Evolutionary conservation across 2,797 vertebrate species (phyloP).

Genomic region (Protosalanx chinensis): DNA sequence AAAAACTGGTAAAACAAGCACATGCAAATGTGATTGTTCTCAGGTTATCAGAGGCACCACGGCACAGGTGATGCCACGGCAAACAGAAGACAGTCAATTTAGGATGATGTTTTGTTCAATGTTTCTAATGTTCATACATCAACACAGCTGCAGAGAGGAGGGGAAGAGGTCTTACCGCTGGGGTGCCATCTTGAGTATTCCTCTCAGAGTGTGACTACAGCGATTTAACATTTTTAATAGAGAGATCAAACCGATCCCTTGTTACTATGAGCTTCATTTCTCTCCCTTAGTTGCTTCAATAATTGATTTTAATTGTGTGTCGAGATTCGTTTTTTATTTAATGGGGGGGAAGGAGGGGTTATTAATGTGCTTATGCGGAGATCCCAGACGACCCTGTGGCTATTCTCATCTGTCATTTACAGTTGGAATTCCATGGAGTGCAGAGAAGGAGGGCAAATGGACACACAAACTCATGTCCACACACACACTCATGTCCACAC

Average conservation of each 20-base stretch:
- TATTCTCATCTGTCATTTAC: slow-evolving; percentile 28
- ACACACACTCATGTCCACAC: not conserved
- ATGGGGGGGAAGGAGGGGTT: slow-evolving; percentile 27
- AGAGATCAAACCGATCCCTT: slow-evolving; percentile 28
- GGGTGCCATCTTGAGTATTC: slow-evolving; percentile 22
- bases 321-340: slow-evolving; percentile 49
- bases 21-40: too few species aligned
- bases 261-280: slow-evolving; percentile 2
- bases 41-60: too few species aligned
- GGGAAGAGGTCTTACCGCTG: slow-evolving; percentile 18
- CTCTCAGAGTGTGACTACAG: slow-evolving; percentile 15
- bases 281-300: slow-evolving; percentile 29
- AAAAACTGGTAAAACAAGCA: too few species aligned
- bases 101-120: not conserved
- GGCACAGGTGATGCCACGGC: too few species aligned
- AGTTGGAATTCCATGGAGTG: not conserved
- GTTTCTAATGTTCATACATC: slow-evolving; percentile 28
- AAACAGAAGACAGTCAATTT: too few species aligned
- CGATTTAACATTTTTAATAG: slow-evolving; percentile 31
- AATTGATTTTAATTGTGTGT: slow-evolving; percentile 55
- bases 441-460: not conserved
- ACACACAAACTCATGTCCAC: not conserved
- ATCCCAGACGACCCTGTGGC: slow-evolving; percentile 20
- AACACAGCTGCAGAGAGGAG: slow-evolving; percentile 37
- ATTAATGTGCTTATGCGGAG: slow-evolving; percentile 40